Evolutionary conservation across 2,797 vertebrate species (phyloP), one percentile per base, ranked within the genome.

Genomic region (Petrocephalus sullivani): DNA sequence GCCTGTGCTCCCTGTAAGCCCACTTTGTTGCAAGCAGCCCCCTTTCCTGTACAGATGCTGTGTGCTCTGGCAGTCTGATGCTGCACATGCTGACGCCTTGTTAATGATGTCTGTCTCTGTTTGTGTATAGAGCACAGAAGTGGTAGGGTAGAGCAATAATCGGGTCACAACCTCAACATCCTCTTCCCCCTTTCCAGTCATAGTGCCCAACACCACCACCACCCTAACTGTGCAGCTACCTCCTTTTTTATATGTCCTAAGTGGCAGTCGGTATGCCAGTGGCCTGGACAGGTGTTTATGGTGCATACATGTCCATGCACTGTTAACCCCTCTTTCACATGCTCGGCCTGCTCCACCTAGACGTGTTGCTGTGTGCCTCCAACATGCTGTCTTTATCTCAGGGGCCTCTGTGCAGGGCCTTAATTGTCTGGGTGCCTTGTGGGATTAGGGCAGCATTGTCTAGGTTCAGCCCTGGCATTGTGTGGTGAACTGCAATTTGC

Each of bases 331-430:
- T 86, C 91, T 64, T 89, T 85, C 60, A 16, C 2, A 85, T n/a
- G 37, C 60, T 10, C 71, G 89, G 83, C 83, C 91, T 87, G 12
- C 87, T 57, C 93, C 93, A 93, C 94, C 92, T 95, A 93, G 92
- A 90, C 89, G 92, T 89, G 90, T 90, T 92, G 90, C 92, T 90
- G 92, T 93, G 92, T 93, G 92, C 94, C 94, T 96, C 93, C 86
- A 90, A 90, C 88, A 91, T 87, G 88, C 92, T 71, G 51, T 21
- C 87, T 94, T 96, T 94, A 94, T 95, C 92, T 95, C 90, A 92
- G 94, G 92, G 95, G 95, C 92, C 84, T 94, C 95, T 94, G 95
- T 94, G 90, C 91, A 87, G 93, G 89, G 92, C 53, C 10, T 16
- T 94, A 92, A 92, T 90, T 91, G 93, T 92, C 90, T 91, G 88